A percentile compares a stretch with the other conserved stretches of the same genome.
Conservation (phyloP, 1,140 invertebrate species). For the Phortica variegata region DNA sequence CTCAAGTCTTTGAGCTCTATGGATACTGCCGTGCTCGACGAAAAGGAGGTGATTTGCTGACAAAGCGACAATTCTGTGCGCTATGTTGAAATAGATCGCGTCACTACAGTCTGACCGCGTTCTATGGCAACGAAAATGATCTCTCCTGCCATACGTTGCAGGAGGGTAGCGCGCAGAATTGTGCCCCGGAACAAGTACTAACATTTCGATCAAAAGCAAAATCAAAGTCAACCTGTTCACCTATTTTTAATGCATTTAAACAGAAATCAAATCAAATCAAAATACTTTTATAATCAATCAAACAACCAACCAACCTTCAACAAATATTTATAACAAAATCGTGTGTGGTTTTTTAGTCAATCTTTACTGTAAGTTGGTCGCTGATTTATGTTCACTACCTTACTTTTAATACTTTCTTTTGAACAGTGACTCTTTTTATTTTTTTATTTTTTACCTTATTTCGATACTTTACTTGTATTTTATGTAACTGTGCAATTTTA, state of each 20-base stretch:
- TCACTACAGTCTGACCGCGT: constrained; percentile 78
- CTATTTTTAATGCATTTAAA: constrained; percentile 47
- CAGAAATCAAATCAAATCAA: constrained; percentile 13
- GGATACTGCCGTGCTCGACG: constrained; percentile 76
- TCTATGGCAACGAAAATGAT: constrained; percentile 24
- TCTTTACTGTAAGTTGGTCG: too few relatives aligned
- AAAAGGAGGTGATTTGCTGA: constrained; percentile 90
- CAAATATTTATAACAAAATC: too few relatives aligned
- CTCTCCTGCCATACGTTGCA: not conserved
- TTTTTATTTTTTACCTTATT: too few relatives aligned
- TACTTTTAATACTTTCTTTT: constrained; percentile 8
- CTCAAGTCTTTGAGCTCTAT: constrained; percentile 73
- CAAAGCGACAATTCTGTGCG: constrained; percentile 89
- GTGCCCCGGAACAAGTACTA: constrained; percentile 47
- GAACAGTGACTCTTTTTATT: not conserved
- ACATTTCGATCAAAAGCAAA: constrained; percentile 36
- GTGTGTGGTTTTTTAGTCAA: too few relatives aligned
- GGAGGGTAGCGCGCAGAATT: constrained; percentile 50
- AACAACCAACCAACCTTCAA: constrained; percentile 2
- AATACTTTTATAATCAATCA: constrained; percentile 3
- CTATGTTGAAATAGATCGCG: constrained; percentile 84
- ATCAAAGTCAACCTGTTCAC: constrained; percentile 40
- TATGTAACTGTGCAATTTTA: constrained; percentile 38
- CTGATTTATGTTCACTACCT: too few relatives aligned
- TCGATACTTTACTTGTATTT: constrained; percentile 1